Base-by-base conservation (phyloP, 2,888 invertebrate genomes). In the Agriopis aurantiaria region DNA sequence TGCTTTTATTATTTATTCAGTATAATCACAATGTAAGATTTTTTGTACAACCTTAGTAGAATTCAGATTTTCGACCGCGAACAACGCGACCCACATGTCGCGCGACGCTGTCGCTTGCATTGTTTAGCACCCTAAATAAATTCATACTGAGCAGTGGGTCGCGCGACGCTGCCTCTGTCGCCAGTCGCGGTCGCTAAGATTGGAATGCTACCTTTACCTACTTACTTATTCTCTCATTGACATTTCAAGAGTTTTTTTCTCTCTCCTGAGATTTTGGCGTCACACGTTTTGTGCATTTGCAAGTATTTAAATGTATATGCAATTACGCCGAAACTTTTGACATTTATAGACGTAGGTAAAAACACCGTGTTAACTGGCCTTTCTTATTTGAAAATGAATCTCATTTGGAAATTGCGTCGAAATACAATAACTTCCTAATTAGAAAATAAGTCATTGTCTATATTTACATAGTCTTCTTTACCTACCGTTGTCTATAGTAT, bases 371-470 rank as follows among this genome's bases (percentile, higher is more conserved):
- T 48, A 11, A 11, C 9, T 58, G 58, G 48, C 58, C 58, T 58
- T 58, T 58, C 58, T 33, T 12, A 11, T 33, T 33, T 12, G 56
- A 57, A 57, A 55, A 8, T 6, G 23, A 58, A 45, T 46, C 58
- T 46, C 17, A 58, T 58, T 58, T 46, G 58, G 17, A 23, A 45
- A 23, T 7, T 58, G 4, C 58, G 46, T 58, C 57, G n/a, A 23
- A 57, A 58, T 46, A 6, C 8, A n/a, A 33, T 45, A 10, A 57
- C 9, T 46, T 23, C 14, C 46, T 11, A 11, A 46, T 33, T 8
- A 66, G 40, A 53, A 52, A 43, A 14, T 23, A 58, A 40, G 6
- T 7, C 53, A 14, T 43, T 60, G 46, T 51, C 8, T 33, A 49
- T 11, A 11, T 1, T 49, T 12, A 14, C 11, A 14, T 2, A 23